Conservation (phyloP, 2,888 invertebrate species). For the Limulus polyphemus region DNA sequence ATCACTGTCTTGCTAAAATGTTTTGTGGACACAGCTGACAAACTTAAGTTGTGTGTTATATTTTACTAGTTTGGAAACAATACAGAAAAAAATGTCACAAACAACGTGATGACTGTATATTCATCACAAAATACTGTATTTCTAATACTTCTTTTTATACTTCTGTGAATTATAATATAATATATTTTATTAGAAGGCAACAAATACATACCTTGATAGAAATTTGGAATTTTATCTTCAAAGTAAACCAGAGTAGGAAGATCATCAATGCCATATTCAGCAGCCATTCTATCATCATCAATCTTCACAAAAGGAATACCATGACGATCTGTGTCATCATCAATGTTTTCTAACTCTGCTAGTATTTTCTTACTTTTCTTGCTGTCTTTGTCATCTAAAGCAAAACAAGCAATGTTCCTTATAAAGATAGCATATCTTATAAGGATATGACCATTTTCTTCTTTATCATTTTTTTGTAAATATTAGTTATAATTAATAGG, state of each 20-base stretch:
- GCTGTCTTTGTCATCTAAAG: conserved; percentile 28
- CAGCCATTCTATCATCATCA: conserved; percentile 75
- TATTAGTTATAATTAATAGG: neutral
- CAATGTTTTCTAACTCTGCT: conserved; percentile 60
- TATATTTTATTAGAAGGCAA: neutral
- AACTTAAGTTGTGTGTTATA: no score
- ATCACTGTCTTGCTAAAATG: no score
- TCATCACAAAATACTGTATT: conserved; percentile 1
- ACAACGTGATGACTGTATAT: no score
- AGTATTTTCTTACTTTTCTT: conserved; percentile 21
- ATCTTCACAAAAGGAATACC: conserved; percentile 86
- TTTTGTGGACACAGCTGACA: no score
- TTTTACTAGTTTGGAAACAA: no score
- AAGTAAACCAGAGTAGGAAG: conserved; percentile 36
- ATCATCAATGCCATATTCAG: conserved; percentile 81
- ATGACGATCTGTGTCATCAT: conserved; percentile 78
- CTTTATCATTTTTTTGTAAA: conserved; percentile 13
- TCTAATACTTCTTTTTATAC: neutral
- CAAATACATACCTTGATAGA: conserved; percentile 26
- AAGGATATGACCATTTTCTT: conserved; percentile 27
- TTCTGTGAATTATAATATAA: no score
- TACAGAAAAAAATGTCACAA: neutral
- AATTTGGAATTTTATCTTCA: conserved; percentile 28
- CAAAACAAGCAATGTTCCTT: conserved; percentile 8
- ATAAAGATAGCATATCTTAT: no score